phyloP scores from a whole-genome alignment of 2,888 invertebrate genomes.

The Luperina testacea region DNA sequence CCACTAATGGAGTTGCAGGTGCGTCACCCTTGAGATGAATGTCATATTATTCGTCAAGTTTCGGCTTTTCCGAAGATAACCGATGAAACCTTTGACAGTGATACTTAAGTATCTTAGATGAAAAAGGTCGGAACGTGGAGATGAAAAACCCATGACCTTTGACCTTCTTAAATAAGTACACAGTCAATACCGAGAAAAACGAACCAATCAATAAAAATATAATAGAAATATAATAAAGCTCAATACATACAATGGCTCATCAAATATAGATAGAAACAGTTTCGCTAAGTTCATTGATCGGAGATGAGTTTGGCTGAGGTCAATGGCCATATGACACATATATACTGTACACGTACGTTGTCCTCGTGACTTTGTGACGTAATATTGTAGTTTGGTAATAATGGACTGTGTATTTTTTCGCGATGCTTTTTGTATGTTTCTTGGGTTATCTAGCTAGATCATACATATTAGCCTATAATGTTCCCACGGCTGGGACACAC shows the following conservation, averaged over 20 bases:
- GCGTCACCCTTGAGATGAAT: neutral
- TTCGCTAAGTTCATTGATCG: conserved; percentile 72
- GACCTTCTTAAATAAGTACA: conserved; percentile 1
- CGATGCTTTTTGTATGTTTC: neutral
- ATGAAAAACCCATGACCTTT: neutral
- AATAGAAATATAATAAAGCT: conserved; percentile 22
- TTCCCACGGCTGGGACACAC: neutral
- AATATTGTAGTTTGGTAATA: conserved; percentile 43
- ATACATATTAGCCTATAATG: neutral
- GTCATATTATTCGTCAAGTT: neutral
- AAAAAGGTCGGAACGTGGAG: neutral
- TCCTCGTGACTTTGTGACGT: conserved; percentile 59
- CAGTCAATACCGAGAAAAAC: neutral
- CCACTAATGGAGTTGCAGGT: neutral
- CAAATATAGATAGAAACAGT: conserved; percentile 66
- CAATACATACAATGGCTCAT: conserved; percentile 66
- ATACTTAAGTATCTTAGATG: neutral
- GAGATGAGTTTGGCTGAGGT: conserved; percentile 64
- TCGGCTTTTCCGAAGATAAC: neutral
- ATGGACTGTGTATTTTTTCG: neutral
- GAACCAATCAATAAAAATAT: conserved; percentile 12
- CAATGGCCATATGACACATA: conserved; percentile 64
- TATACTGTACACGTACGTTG: conserved; percentile 36
- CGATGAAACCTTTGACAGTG: neutral
- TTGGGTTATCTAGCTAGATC: neutral